These are phyloP conservation scores for Dendropsophus ebraccatus DNA, from an alignment of 2,113 vertebrate species.

Conservation along the genomic window DNA sequence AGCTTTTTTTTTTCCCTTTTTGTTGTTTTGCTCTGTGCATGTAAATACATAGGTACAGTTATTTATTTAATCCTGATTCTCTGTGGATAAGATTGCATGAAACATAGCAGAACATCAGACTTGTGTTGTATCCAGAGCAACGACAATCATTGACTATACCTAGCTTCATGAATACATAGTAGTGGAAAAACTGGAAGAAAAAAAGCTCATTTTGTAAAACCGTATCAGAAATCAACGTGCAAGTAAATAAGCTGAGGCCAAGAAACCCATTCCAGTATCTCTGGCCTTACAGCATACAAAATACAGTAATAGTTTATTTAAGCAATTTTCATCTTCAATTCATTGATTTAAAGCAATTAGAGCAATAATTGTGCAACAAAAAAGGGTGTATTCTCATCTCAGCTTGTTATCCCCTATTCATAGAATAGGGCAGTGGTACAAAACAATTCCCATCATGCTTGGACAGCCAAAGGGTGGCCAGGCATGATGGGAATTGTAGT, in stretches of 20 bases:
- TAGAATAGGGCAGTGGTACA: too few species aligned
- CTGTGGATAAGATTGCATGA: not conserved
- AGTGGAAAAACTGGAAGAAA: not conserved
- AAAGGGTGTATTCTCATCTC: too few species aligned
- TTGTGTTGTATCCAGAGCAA: slow-evolving; percentile 11
- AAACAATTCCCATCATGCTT: too few species aligned
- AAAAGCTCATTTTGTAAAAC: not conserved
- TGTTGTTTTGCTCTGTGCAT: not conserved
- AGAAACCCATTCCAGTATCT: not conserved
- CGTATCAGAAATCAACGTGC: not conserved
- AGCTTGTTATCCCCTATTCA: too few species aligned
- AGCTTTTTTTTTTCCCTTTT: not conserved
- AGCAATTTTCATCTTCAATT: too few species aligned
- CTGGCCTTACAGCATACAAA: not conserved
- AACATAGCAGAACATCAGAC: not conserved
- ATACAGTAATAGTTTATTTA: too few species aligned
- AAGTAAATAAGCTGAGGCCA: not conserved
- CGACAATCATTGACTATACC: not conserved
- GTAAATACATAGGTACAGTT: not conserved
- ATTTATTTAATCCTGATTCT: not conserved
- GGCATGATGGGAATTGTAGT: too few species aligned
- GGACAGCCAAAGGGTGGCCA: too few species aligned
- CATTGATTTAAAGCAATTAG: too few species aligned
- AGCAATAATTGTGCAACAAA: too few species aligned
- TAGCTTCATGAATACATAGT: not conserved